Evolutionary conservation across 2,888 invertebrate species (phyloP), one percentile per base, ranked within the genome.

Genomic region (Caenorhabditis sp.): DNA sequence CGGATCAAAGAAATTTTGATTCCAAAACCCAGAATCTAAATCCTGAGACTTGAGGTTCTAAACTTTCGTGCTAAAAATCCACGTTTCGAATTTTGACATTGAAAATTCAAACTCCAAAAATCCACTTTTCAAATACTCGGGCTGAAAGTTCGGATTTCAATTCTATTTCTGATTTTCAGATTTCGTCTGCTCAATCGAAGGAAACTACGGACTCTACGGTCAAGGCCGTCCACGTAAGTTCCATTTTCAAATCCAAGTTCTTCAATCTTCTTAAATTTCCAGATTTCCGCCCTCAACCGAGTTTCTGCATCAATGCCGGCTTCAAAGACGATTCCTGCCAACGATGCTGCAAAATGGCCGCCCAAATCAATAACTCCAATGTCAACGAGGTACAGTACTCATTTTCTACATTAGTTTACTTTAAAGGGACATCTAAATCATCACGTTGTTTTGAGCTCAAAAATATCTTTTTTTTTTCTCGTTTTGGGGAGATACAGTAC

Each of bases 291-390:
- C 59, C 63, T 36, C 58, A 53, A 0, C 59, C 26, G 5, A 66
- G 50, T 63, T 70, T 53, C 50, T 70, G 70, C 21, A 65, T 66
- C 20, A 62, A 71, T 25, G 27, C 71, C 10, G 63, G 56, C 60
- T 3, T 43, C 43, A 67, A 67, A 25, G 38, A 56, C 1, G 67
- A 59, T 10, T 63, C 67, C 0, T 71, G 71, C n/a, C 63, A 64
- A 25, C 63, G 49, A 26, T 71, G 71, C 54, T 71, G 71, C 23
- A 26, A 17, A 61, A 71, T 71, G 63, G 52, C 67, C 20, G 71
- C 71, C 52, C 50, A 56, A n/a, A 59, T 71, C 12, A 57, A 64
- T 43, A 63, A 60, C 25, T 56, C 60, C 12, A 60, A 27, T 20
- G 21, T 67, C 21, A 59, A 61, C n/a, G 63, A 63, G 53, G 31